phyloP scores from a whole-genome alignment of 2,888 invertebrate genomes.

The Polydrusus pterygomalis region DNA sequence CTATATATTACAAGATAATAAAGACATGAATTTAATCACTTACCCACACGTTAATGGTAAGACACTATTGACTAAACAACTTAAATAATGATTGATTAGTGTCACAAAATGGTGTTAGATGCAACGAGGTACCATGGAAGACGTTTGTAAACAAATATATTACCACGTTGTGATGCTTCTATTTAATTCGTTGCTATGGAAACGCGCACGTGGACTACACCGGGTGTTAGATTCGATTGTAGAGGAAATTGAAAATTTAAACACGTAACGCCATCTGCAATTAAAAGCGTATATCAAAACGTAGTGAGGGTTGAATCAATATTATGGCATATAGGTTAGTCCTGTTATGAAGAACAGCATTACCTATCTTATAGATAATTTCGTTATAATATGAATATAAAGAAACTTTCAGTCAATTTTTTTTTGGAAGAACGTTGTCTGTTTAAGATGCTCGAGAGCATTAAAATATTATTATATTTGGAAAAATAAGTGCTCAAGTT shows the following conservation, averaged over 20 bases:
- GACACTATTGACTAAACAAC: conserved; percentile 56
- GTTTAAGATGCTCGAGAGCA: too few relatives aligned
- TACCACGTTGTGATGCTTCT: conserved; percentile 37
- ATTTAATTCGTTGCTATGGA: conserved; percentile 60
- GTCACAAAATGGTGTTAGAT: conserved; percentile 54
- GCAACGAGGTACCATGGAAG: conserved; percentile 42
- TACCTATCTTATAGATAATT: too few relatives aligned
- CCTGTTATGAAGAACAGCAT: too few relatives aligned
- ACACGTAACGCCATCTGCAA: neutral
- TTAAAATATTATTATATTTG: too few relatives aligned
- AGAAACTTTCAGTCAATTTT: too few relatives aligned
- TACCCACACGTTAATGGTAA: conserved; percentile 29
- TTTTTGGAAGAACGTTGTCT: too few relatives aligned
- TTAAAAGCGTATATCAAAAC: neutral
- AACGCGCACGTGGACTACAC: conserved; percentile 44
- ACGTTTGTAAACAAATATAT: conserved; percentile 60
- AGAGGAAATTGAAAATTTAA: neutral
- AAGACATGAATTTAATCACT: conserved; percentile 20
- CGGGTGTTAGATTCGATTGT: neutral
- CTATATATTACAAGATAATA: neutral
- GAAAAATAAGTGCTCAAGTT: too few relatives aligned
- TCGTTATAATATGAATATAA: too few relatives aligned
- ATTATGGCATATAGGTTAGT: neutral
- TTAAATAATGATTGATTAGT: conserved; percentile 36
- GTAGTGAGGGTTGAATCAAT: neutral